These are phyloP conservation scores for Grapholita molesta DNA, from an alignment of 1,140 invertebrate genomes.

Conservation along the genomic window DNA sequence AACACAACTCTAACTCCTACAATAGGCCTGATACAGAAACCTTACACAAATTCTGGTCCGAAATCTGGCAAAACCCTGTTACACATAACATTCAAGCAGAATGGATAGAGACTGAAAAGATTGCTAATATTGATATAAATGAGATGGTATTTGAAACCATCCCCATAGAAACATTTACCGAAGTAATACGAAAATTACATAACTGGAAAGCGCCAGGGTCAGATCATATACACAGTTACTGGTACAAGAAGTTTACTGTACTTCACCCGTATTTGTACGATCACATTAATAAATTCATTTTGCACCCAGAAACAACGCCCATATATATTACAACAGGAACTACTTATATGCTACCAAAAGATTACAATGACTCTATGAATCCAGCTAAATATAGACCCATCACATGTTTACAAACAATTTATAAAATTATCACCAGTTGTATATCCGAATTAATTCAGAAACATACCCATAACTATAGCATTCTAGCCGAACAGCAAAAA, in stretches of 20 bases:
- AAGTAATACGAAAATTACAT: slow-evolving; percentile 24
- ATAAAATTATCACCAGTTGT: slow-evolving; percentile 32
- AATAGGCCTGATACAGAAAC: slow-evolving; percentile 1
- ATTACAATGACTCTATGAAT: neutral
- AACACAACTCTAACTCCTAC: too few relatives aligned
- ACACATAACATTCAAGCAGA: slow-evolving; percentile 24
- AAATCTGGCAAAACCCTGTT: slow-evolving; percentile 25
- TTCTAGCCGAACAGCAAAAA: too few relatives aligned
- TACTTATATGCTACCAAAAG: slow-evolving; percentile 32
- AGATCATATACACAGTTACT: neutral
- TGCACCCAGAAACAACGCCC: slow-evolving; percentile 18
- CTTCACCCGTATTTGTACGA: slow-evolving; percentile 19
- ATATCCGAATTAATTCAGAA: slow-evolving; percentile 25
- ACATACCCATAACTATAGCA: slow-evolving; percentile 20
- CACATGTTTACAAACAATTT: slow-evolving; percentile 30
- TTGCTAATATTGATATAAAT: neutral
- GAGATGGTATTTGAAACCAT: slow-evolving; percentile 26
- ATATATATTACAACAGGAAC: slow-evolving; percentile 20
- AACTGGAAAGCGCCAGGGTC: slow-evolving; percentile 33
- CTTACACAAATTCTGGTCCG: slow-evolving; percentile 24
- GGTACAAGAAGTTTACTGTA: slow-evolving; percentile 27
- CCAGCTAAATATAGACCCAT: slow-evolving; percentile 14
- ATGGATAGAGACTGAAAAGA: slow-evolving; percentile 25
- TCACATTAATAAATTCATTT: slow-evolving; percentile 21
- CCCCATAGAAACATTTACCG: slow-evolving; percentile 18